A percentile compares a stretch with the other conserved stretches of the same genome.
Conservation (phyloP, 2,888 invertebrate genomes). For the Pachymerium ferrugineum region DNA sequence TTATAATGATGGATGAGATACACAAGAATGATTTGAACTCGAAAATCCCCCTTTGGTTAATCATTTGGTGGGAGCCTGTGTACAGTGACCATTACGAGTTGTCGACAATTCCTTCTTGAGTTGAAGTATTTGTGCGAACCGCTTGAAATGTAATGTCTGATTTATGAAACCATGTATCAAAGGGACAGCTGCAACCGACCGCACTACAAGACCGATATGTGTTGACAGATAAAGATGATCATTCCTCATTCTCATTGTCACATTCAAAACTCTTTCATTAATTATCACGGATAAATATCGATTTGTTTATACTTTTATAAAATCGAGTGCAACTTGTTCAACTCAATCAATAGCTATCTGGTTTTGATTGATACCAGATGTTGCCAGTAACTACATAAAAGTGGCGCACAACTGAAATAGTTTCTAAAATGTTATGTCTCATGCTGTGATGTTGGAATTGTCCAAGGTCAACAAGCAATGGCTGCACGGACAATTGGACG, state of each 20-base stretch:
- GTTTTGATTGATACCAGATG: too few relatives aligned
- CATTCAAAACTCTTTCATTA: background rate
- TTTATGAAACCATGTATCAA: constrained; percentile 25
- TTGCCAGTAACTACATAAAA: too few relatives aligned
- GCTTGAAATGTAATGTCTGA: constrained; percentile 21
- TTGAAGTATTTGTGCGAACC: constrained; percentile 20
- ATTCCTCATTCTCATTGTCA: background rate
- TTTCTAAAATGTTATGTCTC: too few relatives aligned
- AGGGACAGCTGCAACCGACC: constrained; percentile 16
- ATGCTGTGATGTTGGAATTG: too few relatives aligned
- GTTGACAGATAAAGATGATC: constrained; percentile 18
- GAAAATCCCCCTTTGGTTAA: constrained; percentile 13
- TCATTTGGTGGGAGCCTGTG: constrained; percentile 12
- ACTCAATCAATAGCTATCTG: too few relatives aligned
- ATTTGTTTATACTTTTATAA: too few relatives aligned
- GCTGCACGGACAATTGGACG: too few relatives aligned
- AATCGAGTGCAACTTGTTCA: too few relatives aligned
- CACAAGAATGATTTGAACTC: background rate
- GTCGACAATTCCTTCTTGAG: constrained; percentile 5
- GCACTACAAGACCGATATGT: constrained; percentile 1
- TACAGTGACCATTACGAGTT: constrained; percentile 19
- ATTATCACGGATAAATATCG: too few relatives aligned
- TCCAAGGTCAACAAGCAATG: too few relatives aligned
- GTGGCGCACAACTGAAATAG: too few relatives aligned
- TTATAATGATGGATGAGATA: constrained; percentile 1